A percentile compares a stretch with the other conserved stretches of the same genome.
Conservation (phyloP, 2,888 invertebrate species). For the Trichopria drosophilae region DNA sequence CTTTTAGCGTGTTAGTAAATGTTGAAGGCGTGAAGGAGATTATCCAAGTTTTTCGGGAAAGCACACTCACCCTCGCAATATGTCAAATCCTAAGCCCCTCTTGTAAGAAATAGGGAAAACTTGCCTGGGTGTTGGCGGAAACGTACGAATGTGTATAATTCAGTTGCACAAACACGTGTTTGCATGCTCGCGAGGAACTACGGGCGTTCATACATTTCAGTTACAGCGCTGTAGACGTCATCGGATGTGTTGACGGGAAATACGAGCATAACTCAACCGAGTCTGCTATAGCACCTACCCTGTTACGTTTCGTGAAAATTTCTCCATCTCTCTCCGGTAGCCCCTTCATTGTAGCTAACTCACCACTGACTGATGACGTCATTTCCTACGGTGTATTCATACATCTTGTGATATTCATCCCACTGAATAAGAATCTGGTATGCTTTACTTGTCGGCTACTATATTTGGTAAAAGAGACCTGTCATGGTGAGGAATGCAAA, state of each 20-base stretch:
- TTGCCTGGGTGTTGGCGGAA: too few relatives aligned
- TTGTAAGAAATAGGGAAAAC: too few relatives aligned
- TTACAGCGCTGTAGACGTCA: constrained; percentile 57
- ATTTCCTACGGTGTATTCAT: constrained; percentile 53
- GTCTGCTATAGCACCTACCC: constrained; percentile 42
- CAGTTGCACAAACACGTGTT: constrained; percentile 19
- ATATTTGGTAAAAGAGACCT: too few relatives aligned
- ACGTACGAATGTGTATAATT: constrained; percentile 25
- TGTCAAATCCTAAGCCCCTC: too few relatives aligned
- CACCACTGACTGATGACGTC: constrained; percentile 55
- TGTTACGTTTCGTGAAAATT: constrained; percentile 49
- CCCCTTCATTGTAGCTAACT: constrained; percentile 34
- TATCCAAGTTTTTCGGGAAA: too few relatives aligned
- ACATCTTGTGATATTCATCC: constrained; percentile 40
- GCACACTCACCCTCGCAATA: too few relatives aligned
- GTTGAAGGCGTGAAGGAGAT: too few relatives aligned
- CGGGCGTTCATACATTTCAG: constrained; percentile 56
- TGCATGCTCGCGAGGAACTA: constrained; percentile 14
- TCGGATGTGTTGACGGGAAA: constrained; percentile 58
- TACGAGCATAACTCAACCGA: constrained; percentile 57
- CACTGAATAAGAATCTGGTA: too few relatives aligned
- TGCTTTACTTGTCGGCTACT: too few relatives aligned
- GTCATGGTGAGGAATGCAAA: too few relatives aligned
- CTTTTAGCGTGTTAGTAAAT: too few relatives aligned
- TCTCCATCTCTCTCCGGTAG: constrained; percentile 19